Evolutionary conservation across 2,888 invertebrate species (phyloP).

Genomic region (Eupeodes latifasciatus): DNA sequence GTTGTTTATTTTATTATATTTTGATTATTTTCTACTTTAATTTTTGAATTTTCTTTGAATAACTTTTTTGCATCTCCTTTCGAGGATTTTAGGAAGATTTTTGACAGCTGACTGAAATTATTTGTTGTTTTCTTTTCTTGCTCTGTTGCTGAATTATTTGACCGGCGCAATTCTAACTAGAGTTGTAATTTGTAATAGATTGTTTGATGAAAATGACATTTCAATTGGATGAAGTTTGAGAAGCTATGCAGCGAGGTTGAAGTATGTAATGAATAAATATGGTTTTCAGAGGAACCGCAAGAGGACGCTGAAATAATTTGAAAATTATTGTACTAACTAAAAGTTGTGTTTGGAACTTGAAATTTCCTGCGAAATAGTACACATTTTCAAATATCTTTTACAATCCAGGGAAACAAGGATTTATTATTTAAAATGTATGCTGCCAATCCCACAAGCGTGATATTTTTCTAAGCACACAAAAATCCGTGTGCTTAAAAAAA

Average conservation of each 20-base stretch:
- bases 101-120: conserved; percentile 69
- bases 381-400: too few relatives aligned
- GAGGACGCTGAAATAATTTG: background rate
- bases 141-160: conserved; percentile 65
- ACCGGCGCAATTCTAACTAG: conserved; percentile 57
- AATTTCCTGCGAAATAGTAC: too few relatives aligned
- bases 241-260: background rate
- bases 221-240: background rate
- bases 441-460: too few relatives aligned
- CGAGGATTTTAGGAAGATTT: conserved; percentile 44
- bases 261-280: background rate
- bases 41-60: conserved; percentile 14
- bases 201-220: background rate
- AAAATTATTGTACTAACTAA: background rate
- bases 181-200: conserved; percentile 37
- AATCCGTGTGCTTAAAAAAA: too few relatives aligned
- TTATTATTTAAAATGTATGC: too few relatives aligned
- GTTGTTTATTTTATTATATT: background rate
- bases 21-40: conserved; percentile 15
- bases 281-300: background rate
- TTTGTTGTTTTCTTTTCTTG: conserved; percentile 37
- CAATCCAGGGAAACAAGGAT: too few relatives aligned
- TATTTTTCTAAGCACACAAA: too few relatives aligned
- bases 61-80: conserved; percentile 29
- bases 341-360: too few relatives aligned